These are phyloP conservation scores for Pammene fasciana DNA, from an alignment of 2,888 invertebrate species.

Conservation along the genomic window DNA sequence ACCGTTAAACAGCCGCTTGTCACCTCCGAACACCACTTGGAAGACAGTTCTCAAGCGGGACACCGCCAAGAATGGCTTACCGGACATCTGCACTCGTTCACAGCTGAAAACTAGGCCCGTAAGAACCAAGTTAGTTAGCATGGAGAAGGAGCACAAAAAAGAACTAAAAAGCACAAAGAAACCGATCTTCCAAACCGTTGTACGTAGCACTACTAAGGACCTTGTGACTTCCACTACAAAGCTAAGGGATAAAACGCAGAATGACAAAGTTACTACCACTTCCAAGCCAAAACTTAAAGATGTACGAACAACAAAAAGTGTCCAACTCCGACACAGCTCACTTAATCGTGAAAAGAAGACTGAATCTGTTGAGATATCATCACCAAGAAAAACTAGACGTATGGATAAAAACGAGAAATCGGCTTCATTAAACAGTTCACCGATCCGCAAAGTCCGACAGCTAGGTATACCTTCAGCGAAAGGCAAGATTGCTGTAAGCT, in stretches of 20 bases:
- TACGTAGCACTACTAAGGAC: conserved; percentile 67
- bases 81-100: conserved; percentile 66
- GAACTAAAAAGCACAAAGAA: conserved; percentile 58
- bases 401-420: conserved; percentile 77
- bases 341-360: conserved; percentile 72
- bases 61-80: conserved; percentile 67
- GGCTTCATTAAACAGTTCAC: conserved; percentile 76
- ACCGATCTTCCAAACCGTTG: conserved; percentile 78
- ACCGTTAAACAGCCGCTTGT: conserved; percentile 56
- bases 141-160: conserved; percentile 62
- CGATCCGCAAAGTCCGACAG: conserved; percentile 77
- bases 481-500: conserved; percentile 61
- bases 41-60: conserved; percentile 66
- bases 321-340: conserved; percentile 73
- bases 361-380: conserved; percentile 69
- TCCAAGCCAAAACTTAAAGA: conserved; percentile 64
- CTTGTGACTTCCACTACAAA: conserved; percentile 65
- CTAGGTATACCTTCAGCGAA: conserved; percentile 67
- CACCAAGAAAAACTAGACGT: conserved; percentile 75
- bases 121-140: conserved; percentile 65
- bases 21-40: conserved; percentile 64
- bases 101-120: conserved; percentile 70
- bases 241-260: conserved; percentile 58
- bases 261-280: conserved; percentile 66
- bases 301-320: conserved; percentile 66